These are phyloP conservation scores for Austrofundulus limnaeus DNA, from an alignment of 2,113 vertebrate genomes.

Conservation along the genomic window DNA sequence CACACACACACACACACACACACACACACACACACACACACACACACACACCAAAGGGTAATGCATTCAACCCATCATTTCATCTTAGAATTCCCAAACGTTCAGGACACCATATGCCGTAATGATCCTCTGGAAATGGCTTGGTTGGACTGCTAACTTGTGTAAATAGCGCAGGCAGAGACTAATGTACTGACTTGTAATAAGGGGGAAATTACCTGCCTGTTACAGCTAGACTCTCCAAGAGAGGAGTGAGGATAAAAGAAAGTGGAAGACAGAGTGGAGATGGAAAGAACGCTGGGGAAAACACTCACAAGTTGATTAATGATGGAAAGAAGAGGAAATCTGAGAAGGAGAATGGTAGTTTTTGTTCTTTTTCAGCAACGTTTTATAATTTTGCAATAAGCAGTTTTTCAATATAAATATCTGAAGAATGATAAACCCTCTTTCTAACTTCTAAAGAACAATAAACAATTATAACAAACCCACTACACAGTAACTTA, in stretches of 20 bases:
- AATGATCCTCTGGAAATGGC: conserved; percentile 88
- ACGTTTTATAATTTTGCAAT: no score
- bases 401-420: no score
- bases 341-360: neutral
- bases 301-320: neutral
- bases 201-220: conserved; percentile 85
- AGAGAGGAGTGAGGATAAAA: conserved; percentile 80
- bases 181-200: conserved; percentile 88
- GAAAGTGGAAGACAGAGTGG: conserved; percentile 71
- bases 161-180: conserved; percentile 88
- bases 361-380: neutral
- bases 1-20: no score
- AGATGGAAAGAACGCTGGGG: neutral
- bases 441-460: no score
- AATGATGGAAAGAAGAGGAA: conserved; percentile 31
- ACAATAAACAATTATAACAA: no score
- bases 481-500: no score
- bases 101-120: conserved; percentile 79
- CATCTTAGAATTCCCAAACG: conserved; percentile 81
- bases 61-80: conserved; percentile 77
- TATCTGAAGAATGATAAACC: no score
- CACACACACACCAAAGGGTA: conserved; percentile 64
- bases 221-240: conserved; percentile 83
- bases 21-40: conserved; percentile 8
- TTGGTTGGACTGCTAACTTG: conserved; percentile 86